Evolutionary conservation across 92 coral and sea anemone genomes (phyloP), one percentile per base, ranked within the genome.

Genomic region (Ricordea florida): DNA sequence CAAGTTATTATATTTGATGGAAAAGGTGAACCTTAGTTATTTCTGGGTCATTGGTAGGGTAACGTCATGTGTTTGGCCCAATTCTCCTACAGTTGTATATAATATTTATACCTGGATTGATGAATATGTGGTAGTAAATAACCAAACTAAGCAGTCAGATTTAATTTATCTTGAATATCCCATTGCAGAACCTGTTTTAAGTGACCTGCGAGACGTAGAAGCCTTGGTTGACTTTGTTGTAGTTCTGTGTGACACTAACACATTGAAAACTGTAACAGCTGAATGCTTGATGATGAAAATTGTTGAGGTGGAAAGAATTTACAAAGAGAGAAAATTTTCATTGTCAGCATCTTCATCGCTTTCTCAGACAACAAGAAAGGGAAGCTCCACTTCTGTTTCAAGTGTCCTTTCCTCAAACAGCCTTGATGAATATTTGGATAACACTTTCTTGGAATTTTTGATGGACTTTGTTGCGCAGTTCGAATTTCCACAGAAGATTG

Each of bases 401-500:
- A 83, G 85, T 72, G 34, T 41, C 33, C 53, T 66, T 69, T 88
- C 93, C 1, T n/a, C 35, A 45, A 87, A 87, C 24, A 81, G 84
- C 41, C 59, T 53, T 6, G 84, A 78, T 10, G 96, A 90, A 13
- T 63, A 76, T 43, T 41, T 44, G 10, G 63, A 86, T 36, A 55
- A 51, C 59, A 88, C 93, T 25, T 92, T 76, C 74, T 79, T 92
- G 61, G 97, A 92, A 40, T 94, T 92, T 66, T 89, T 94, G 64
- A 84, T 94, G 93, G 93, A 93, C 62, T 78, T 91, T 92, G 93
- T 92, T 38, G 89, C 97, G 32, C 93, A 94, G 67, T 79, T 84
- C 58, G 99, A 96, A 51, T 96, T 96, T 37, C 99, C 99, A 46
- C 93, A 96, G 68, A 96, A 89, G 64, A 73, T 92, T 72, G 97